A percentile compares a stretch with the other conserved stretches of the same genome.
These are phyloP conservation scores for Pelosia muscerda DNA, from an alignment of 2,888 invertebrate species.

Conservation along the genomic window DNA sequence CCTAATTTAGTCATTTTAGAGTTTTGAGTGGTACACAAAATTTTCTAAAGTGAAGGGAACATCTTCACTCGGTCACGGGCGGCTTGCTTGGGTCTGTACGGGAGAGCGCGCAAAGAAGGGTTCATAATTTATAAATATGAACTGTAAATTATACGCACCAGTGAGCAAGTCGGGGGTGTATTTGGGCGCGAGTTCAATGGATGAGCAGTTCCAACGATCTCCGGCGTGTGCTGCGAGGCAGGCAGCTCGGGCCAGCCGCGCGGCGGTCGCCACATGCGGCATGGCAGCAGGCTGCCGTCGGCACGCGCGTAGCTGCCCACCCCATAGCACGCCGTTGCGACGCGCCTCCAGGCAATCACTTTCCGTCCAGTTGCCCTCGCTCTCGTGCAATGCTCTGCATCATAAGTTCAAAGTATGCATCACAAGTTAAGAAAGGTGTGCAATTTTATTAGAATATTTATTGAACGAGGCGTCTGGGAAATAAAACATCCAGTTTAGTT, in stretches of 20 bases:
- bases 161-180: constrained; percentile 92
- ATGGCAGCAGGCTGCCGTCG: constrained; percentile 90
- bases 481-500: constrained; percentile 34
- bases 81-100: background rate
- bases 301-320: constrained; percentile 89
- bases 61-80: background rate
- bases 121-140: constrained; percentile 5
- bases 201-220: constrained; percentile 94
- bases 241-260: constrained; percentile 88
- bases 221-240: constrained; percentile 91
- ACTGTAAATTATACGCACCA: constrained; percentile 80
- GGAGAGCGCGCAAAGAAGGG: constrained; percentile 3
- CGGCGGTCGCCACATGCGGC: constrained; percentile 92
- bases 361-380: constrained; percentile 83
- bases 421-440: background rate
- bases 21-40: background rate
- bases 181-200: constrained; percentile 90
- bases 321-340: constrained; percentile 85
- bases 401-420: constrained; percentile 13
- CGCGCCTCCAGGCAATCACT: constrained; percentile 76
- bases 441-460: background rate
- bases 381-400: constrained; percentile 76
- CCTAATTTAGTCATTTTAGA: too few relatives aligned
- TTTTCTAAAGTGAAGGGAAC: background rate
- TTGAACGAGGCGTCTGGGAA: background rate